Conservation (phyloP, 1,140 invertebrate genomes). For the Oscheius sp. region DNA sequence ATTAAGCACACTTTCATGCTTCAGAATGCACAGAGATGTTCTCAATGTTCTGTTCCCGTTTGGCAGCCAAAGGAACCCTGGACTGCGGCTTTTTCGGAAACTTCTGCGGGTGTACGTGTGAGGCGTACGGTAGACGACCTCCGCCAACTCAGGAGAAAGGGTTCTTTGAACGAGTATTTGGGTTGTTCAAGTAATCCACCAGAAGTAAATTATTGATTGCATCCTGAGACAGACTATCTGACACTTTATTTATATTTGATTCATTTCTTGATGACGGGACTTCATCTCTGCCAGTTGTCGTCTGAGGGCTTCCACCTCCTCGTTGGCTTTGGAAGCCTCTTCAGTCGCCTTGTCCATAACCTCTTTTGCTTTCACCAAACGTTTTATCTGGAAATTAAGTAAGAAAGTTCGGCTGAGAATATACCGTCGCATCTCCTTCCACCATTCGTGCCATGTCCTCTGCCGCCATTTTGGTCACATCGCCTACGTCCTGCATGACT, state of each 20-base stretch:
- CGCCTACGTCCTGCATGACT: too few relatives aligned
- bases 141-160: neutral
- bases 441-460: too few relatives aligned
- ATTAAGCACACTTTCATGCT: neutral
- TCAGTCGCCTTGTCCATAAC: too few relatives aligned
- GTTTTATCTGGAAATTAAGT: too few relatives aligned
- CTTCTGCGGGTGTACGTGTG: neutral
- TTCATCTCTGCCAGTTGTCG: neutral
- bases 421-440: too few relatives aligned
- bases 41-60: neutral
- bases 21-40: slow-evolving; percentile 20
- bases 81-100: neutral
- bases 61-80: neutral
- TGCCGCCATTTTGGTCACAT: too few relatives aligned
- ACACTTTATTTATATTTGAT: neutral
- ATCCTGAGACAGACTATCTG: neutral
- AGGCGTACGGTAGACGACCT: neutral
- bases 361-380: too few relatives aligned
- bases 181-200: neutral
- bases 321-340: too few relatives aligned
- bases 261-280: neutral
- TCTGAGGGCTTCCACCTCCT: too few relatives aligned
- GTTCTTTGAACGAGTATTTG: neutral
- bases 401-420: too few relatives aligned
- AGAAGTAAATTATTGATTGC: neutral